Evolutionary conservation across 2,888 invertebrate species (phyloP), one percentile per base, ranked within the genome.

Genomic region (Parascotia fuliginaria): DNA sequence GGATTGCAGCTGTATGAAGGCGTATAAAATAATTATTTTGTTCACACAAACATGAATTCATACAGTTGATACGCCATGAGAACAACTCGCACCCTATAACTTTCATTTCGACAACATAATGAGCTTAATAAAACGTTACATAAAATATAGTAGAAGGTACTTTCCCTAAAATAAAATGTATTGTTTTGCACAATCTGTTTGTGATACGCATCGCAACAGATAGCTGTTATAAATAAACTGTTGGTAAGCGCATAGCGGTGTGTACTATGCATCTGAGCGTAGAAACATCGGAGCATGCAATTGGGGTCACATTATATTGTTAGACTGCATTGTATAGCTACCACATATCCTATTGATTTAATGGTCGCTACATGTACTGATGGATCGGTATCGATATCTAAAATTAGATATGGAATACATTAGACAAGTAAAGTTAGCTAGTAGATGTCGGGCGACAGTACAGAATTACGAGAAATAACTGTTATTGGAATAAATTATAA

Each of bases 221-320:
- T 39, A 37, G 29, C 36, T 12, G 38, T 27, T 48, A 39, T 15
- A 42, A 43, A 49, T 50, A 37, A 37, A 49, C 43, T 45, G 45
- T 40, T 32, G 48, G 52, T 53, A 46, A 65, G 47, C 43, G 45
- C 22, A 54, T 52, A 55, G 57, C 47, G 41, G 51, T 37, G 54
- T 28, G 36, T 32, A 41, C 42, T 55, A 34, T 29, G 51, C 51
- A 47, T 47, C 37, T 38, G 32, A 40, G 52, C 56, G 47, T 51
- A 39, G 55, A 52, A 54, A 60, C 58, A 61, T 40, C 64, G 49
- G 63, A 65, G 61, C 72, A 60, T 66, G 65, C 70, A 73, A 79
- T 77, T 65, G 71, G 69, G 69, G 68, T 56, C 70, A 59, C 59
- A 72, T 69, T 70, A 74, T 68, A 63, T 69, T 64, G 70, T 74